Percentiles rank a stretch among this genome's conserved stretches.
phyloP scores from a whole-genome alignment of 2,113 vertebrate genomes.

The Platycercus adscitus region DNA sequence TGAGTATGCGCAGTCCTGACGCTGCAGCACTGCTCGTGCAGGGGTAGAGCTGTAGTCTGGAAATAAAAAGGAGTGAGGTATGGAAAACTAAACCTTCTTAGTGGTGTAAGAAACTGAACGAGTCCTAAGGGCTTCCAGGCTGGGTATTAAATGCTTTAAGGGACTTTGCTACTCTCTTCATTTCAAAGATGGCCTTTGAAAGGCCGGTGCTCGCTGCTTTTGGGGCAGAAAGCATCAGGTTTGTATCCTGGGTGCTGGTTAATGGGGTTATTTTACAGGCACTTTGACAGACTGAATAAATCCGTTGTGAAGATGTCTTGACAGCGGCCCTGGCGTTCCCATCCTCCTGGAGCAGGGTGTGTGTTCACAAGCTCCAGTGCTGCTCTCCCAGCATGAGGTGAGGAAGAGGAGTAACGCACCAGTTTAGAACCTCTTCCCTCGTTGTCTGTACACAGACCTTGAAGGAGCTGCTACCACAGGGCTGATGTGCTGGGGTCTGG shows the following conservation, averaged over 20 bases:
- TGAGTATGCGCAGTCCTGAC: background rate
- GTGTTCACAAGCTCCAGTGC: background rate
- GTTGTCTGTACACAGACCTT: background rate
- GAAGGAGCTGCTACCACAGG: background rate
- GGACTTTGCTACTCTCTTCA: background rate
- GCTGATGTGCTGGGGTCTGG: background rate
- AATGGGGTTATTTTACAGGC: background rate
- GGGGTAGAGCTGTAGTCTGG: background rate
- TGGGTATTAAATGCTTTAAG: background rate
- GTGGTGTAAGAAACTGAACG: background rate
- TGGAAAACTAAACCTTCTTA: background rate
- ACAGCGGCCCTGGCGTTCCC: rapidly evolving
- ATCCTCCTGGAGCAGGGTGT: rapidly evolving
- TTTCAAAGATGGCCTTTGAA: background rate
- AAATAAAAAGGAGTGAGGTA: conserved; percentile 14
- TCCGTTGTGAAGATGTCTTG: background rate
- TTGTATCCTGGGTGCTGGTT: background rate
- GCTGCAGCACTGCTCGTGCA: background rate
- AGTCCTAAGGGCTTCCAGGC: background rate
- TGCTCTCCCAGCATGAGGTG: background rate
- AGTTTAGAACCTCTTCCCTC: background rate
- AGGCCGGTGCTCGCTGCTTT: background rate
- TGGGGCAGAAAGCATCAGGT: background rate
- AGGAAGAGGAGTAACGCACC: background rate
- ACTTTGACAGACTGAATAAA: background rate